Percentiles rank a stretch among this genome's conserved stretches.
phyloP scores from a whole-genome alignment of 2,113 vertebrate species.

The Percopsis transmontana region DNA sequence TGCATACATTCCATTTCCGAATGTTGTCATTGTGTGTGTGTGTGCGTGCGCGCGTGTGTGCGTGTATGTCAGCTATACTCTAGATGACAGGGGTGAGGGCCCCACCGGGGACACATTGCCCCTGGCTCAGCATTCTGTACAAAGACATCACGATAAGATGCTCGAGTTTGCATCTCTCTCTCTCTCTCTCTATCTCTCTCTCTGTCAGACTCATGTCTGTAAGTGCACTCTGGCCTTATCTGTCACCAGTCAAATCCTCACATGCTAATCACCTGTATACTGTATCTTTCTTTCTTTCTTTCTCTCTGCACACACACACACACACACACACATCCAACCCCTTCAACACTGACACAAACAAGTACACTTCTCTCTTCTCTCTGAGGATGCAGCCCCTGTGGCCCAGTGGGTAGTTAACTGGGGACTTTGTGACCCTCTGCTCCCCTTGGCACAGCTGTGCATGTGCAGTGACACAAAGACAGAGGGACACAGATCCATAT shows the following conservation, averaged over 20 bases:
- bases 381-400: too few relatives aligned
- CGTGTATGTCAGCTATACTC: background rate
- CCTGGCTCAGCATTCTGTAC: conserved; percentile 25
- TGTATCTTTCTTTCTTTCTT: background rate
- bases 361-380: background rate
- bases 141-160: conserved; percentile 29
- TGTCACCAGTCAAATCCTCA: background rate
- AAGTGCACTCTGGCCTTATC: conserved; percentile 34
- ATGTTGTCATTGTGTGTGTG: background rate
- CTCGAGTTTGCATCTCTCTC: conserved; percentile 38
- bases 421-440: background rate
- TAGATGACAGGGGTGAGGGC: background rate
- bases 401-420: too few relatives aligned
- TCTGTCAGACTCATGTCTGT: background rate
- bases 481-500: background rate
- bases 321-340: too few relatives aligned
- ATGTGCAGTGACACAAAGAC: background rate
- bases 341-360: background rate
- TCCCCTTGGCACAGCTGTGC: background rate
- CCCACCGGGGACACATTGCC: conserved; percentile 27
- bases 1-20: background rate
- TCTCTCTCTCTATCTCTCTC: conserved; percentile 9
- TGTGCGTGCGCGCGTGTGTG: background rate
- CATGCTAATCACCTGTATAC: background rate
- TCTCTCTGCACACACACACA: background rate